A percentile compares a stretch with the other conserved stretches of the same genome.
These are phyloP conservation scores for Zeugodacus cucurbitae DNA, from an alignment of 1,140 invertebrate species.

Conservation along the genomic window DNA sequence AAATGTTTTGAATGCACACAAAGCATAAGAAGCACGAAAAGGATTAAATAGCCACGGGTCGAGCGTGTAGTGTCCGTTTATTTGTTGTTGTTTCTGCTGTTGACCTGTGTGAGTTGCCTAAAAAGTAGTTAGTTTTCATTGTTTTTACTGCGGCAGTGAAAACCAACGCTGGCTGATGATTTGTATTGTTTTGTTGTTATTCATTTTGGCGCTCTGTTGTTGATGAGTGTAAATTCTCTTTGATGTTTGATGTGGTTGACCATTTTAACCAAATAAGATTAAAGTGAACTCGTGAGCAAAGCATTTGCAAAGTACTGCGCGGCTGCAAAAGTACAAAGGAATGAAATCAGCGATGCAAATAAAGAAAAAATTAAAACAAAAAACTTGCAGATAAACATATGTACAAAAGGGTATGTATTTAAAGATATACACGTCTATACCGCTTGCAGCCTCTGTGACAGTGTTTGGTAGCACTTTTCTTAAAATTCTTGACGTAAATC, in stretches of 20 bases:
- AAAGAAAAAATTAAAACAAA: neutral
- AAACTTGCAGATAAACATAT: neutral
- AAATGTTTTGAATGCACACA: neutral
- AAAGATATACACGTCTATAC: neutral
- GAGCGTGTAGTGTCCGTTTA: neutral
- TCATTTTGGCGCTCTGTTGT: neutral
- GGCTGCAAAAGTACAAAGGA: conserved; percentile 31
- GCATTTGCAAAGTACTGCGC: conserved; percentile 1
- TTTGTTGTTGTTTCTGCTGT: neutral
- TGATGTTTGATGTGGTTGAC: conserved; percentile 45
- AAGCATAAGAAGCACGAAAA: neutral
- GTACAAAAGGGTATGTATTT: neutral
- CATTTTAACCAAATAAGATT: conserved; percentile 45
- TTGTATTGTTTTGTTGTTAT: neutral
- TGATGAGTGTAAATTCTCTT: conserved; percentile 28
- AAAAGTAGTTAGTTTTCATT: neutral
- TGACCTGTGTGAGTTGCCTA: neutral
- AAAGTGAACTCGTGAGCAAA: conserved; percentile 5
- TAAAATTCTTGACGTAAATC: no score
- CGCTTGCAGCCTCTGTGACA: neutral
- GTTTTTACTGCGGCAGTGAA: neutral
- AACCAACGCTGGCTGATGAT: neutral
- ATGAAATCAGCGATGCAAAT: conserved; percentile 2
- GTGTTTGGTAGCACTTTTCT: no score
- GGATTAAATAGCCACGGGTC: conserved; percentile 13